Evolutionary conservation across 2,113 vertebrate genomes (phyloP).

Genomic region (Seriola aureovittata): DNA sequence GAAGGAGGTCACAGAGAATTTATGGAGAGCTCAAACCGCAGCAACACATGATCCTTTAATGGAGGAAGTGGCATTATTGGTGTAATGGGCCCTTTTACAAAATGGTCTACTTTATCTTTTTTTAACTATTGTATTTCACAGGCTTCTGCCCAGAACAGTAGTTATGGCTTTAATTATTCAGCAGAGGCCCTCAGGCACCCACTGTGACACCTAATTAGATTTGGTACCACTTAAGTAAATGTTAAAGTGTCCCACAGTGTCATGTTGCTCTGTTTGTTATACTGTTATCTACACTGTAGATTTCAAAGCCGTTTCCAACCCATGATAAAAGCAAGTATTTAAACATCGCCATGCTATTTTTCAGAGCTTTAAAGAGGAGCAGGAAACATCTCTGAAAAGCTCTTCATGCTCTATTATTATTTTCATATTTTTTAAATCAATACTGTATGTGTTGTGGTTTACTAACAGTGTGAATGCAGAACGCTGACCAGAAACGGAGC

Average conservation of each 20-base stretch:
- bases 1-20: not conserved
- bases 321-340: not conserved
- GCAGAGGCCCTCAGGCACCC: not conserved
- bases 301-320: not conserved
- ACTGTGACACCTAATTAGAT: not conserved
- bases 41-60: not conserved
- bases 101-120: not conserved
- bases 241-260: not conserved
- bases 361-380: slow-evolving; percentile 1
- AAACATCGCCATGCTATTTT: not conserved
- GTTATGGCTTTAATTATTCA: too few species aligned
- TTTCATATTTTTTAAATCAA: not conserved
- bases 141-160: too few species aligned
- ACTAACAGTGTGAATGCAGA: not conserved
- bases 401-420: not conserved
- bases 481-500: slow-evolving; percentile 7
- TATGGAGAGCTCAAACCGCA: not conserved
- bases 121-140: too few species aligned
- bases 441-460: not conserved
- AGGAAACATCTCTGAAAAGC: not conserved
- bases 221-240: not conserved
- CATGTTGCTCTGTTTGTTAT: not conserved
- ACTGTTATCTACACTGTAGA: not conserved
- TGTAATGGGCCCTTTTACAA: slow-evolving; percentile 5
- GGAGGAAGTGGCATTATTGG: not conserved